Evolutionary conservation across 2,113 vertebrate species (phyloP), one percentile per base, ranked within the genome.

Genomic region (Oryzias celebensis): DNA sequence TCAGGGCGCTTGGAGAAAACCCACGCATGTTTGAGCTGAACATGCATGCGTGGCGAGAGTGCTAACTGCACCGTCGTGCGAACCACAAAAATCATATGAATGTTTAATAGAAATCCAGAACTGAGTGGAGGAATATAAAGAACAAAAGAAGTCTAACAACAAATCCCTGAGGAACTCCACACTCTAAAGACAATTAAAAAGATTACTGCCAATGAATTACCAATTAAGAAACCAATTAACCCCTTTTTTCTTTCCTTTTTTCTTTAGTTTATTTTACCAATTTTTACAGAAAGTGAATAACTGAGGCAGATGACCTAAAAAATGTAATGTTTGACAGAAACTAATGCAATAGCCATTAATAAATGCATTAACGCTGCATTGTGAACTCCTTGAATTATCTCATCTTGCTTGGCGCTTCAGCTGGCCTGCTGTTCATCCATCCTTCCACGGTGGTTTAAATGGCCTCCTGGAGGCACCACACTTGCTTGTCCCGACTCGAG

Each of bases 381-480:
- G 46, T 74, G 61, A 76, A 71, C 47, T 58, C 55, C 52, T 62
- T 68, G 53, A 58, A 58, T 74, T 55, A 55, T 78, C 58, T 77
- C 64, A 31, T 70, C 68, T 59, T 77, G 57, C 54, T 51, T 44
- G 45, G 49, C 63, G 58, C 64, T 45, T 56, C 24, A 22, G 17
- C 42, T 45, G 70, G 62, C 66, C 74, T 67, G 53, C 61, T 74
- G 60, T 67, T 86, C 81, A 81, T 77, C 78, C 73, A 67, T 77
- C 77, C 74, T 70, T 78, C 71, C 73, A 54, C 63, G 22, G 23
- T 22, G 58, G 75, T 78, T 71, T 80, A 85, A 85, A 85, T 76
- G 72, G 68, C 55, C 66, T 85, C 82, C 80, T 76, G 46, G 58
- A 86, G 75, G 82, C 78, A 65, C 73, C 71, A 76, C 63, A 52